Evolutionary conservation across 30 jellyfish, hydroid and myxozoan genomes (phyloP).

Genomic region (Hydra vulgaris): DNA sequence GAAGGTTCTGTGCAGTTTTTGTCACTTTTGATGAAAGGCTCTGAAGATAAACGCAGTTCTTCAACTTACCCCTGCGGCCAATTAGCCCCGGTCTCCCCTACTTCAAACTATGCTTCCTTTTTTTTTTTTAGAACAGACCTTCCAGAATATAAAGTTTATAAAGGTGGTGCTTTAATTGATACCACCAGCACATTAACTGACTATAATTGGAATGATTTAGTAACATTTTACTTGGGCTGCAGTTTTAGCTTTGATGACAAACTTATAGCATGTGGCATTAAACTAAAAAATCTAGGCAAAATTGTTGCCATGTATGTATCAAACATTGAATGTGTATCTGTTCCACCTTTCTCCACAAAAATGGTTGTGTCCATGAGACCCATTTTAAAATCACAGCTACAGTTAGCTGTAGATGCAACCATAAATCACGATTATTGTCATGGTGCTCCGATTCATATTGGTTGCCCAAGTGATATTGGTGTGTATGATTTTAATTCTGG

Average conservation of each 20-base stretch:
- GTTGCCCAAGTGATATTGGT: constrained; percentile 65
- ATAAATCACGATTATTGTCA: constrained; percentile 59
- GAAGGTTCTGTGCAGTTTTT: too few relatives aligned
- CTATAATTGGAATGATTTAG: constrained; percentile 54
- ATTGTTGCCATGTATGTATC: constrained; percentile 61
- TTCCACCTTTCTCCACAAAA: constrained; percentile 44
- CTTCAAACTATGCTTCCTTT: too few relatives aligned
- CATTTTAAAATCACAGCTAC: constrained; percentile 30
- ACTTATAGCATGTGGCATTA: constrained; percentile 56
- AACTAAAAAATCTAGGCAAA: constrained; percentile 31
- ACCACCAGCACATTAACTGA: constrained; percentile 9
- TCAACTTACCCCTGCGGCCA: too few relatives aligned
- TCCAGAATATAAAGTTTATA: constrained; percentile 48
- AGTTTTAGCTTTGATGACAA: constrained; percentile 71
- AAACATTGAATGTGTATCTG: constrained; percentile 41
- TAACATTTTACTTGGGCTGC: constrained; percentile 81
- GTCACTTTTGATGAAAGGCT: too few relatives aligned
- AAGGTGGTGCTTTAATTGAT: constrained; percentile 25
- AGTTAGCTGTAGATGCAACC: constrained; percentile 35
- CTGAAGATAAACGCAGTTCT: too few relatives aligned
- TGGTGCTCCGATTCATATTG: constrained; percentile 95
- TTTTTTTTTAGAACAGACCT: constrained; percentile 56
- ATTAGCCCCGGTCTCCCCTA: too few relatives aligned
- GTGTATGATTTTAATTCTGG: constrained; percentile 26
- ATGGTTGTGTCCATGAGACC: constrained; percentile 88